A percentile compares a stretch with the other conserved stretches of the same genome.
These are phyloP conservation scores for Phthorimaea operculella DNA, from an alignment of 1,140 invertebrate species.

Conservation along the genomic window DNA sequence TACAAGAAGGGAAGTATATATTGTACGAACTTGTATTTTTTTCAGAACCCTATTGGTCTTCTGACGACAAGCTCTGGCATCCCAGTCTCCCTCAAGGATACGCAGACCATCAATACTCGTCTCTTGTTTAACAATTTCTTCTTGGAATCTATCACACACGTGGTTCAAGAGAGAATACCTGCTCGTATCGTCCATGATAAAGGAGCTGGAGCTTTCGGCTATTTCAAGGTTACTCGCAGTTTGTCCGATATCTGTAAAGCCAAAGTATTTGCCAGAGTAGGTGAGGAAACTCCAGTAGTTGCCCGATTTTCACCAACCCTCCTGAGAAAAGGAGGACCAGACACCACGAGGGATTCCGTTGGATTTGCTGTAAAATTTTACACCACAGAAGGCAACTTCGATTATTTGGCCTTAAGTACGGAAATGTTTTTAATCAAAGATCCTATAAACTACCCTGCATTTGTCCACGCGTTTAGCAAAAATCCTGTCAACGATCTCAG, in stretches of 20 bases:
- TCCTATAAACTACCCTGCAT: slow-evolving; percentile 70
- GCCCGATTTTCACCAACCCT: slow-evolving; percentile 81
- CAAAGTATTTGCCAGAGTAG: slow-evolving; percentile 82
- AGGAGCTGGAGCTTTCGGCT: slow-evolving; percentile 93
- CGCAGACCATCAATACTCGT: background rate
- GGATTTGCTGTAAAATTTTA: slow-evolving; percentile 79
- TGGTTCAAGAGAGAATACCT: slow-evolving; percentile 80
- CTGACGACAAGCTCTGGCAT: slow-evolving; percentile 84
- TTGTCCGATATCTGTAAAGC: slow-evolving; percentile 87
- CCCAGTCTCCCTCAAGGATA: slow-evolving; percentile 66
- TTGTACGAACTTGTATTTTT: slow-evolving; percentile 53
- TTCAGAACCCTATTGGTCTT: slow-evolving; percentile 86
- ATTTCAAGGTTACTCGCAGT: slow-evolving; percentile 92
- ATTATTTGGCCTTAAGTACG: slow-evolving; percentile 75
- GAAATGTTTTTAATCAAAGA: slow-evolving; percentile 78
- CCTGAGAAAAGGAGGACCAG: slow-evolving; percentile 83
- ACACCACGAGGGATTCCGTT: slow-evolving; percentile 75
- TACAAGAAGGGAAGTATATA: too few species aligned
- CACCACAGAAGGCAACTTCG: slow-evolving; percentile 78
- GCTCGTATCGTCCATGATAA: slow-evolving; percentile 94
- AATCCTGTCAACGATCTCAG: slow-evolving; percentile 74
- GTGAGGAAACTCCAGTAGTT: slow-evolving; percentile 83
- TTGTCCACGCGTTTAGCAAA: slow-evolving; percentile 71
- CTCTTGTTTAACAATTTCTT: slow-evolving; percentile 84
- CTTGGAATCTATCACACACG: slow-evolving; percentile 75